These are phyloP conservation scores for Anniella stebbinsi DNA, from an alignment of 2,797 vertebrate genomes.

Conservation along the genomic window DNA sequence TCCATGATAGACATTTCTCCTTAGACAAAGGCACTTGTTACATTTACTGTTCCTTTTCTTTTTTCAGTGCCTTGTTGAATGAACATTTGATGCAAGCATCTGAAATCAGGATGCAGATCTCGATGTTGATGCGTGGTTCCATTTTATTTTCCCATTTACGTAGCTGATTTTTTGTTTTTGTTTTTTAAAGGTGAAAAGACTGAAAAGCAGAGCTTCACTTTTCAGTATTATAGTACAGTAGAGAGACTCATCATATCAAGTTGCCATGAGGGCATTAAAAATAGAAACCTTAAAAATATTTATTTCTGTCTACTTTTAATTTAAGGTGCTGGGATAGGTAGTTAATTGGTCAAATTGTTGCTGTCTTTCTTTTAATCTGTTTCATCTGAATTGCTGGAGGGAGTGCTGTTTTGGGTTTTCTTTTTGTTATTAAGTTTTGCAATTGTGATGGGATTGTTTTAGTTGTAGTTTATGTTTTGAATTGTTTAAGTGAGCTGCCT, in stretches of 20 bases:
- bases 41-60: not conserved
- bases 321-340: not conserved
- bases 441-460: too few relatives aligned
- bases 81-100: not conserved
- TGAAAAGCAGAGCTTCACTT: not conserved
- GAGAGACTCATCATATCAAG: not conserved
- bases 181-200: slow-evolving; percentile 22
- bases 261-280: slow-evolving; percentile 12
- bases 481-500: not conserved
- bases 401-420: too few relatives aligned
- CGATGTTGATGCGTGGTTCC: not conserved
- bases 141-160: not conserved
- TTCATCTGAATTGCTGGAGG: not conserved
- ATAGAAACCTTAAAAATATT: not conserved
- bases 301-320: not conserved
- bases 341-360: not conserved
- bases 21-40: slow-evolving; percentile 10
- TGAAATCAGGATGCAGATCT: not conserved
- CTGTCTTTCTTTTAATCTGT: not conserved
- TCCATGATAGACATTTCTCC: slow-evolving; percentile 4
- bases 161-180: not conserved
- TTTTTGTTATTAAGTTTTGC: too few relatives aligned
- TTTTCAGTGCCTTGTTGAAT: not conserved
- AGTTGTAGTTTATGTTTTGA: too few relatives aligned
- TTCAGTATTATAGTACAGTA: not conserved